These are phyloP conservation scores for Dasysyrphus albostriatus DNA, from an alignment of 2,888 invertebrate genomes.

Conservation along the genomic window DNA sequence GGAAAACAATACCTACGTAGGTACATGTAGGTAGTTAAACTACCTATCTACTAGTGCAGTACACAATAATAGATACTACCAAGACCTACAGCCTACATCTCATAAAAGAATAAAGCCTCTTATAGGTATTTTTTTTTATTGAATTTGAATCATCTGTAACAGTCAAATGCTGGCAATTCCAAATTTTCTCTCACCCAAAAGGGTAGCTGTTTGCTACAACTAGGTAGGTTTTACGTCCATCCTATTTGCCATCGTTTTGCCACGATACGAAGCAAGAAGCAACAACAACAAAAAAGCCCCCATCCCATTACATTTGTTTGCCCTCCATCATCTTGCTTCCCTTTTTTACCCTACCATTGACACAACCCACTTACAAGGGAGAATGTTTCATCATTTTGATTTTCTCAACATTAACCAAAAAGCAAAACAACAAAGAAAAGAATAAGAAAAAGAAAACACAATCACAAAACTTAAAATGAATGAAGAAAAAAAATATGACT, in stretches of 20 bases:
- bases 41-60: no score
- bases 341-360: slow-evolving; percentile 22
- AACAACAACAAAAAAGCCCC: slow-evolving; percentile 20
- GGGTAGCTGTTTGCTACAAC: slow-evolving; percentile 47
- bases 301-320: slow-evolving; percentile 47
- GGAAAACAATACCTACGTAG: no score
- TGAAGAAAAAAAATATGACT: neutral
- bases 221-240: no score
- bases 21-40: no score
- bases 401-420: slow-evolving; percentile 67
- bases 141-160: neutral
- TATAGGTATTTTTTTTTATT: neutral
- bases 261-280: neutral
- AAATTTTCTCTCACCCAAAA: slow-evolving; percentile 45
- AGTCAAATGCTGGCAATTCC: slow-evolving; percentile 46
- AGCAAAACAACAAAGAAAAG: slow-evolving; percentile 30
- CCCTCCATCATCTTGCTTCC: neutral
- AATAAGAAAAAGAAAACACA: slow-evolving; percentile 49
- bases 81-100: no score
- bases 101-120: neutral
- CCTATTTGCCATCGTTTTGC: neutral
- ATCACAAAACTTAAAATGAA: slow-evolving; percentile 19
- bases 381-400: slow-evolving; percentile 73
- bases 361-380: slow-evolving; percentile 74
- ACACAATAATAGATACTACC: no score